Evolutionary conservation across 2,888 invertebrate species (phyloP).

Genomic region (Macrosoma leucophasiata): DNA sequence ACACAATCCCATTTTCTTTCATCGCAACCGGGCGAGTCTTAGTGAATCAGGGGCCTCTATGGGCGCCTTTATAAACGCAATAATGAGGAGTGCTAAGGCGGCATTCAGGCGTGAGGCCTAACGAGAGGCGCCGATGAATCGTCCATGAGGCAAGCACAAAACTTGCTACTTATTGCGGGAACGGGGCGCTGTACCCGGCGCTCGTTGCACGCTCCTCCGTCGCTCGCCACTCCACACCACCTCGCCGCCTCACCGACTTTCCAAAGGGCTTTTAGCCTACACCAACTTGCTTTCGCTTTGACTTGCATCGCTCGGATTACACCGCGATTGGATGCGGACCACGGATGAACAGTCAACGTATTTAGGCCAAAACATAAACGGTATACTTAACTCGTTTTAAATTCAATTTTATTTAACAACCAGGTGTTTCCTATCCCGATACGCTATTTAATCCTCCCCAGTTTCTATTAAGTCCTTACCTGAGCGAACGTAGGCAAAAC

Average conservation of each 20-base stretch:
- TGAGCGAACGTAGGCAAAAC: constrained; percentile 21
- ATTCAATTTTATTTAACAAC: constrained; percentile 16
- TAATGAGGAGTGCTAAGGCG: constrained; percentile 72
- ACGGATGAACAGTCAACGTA: constrained; percentile 59
- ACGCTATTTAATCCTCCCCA: constrained; percentile 7
- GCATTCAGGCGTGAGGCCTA: constrained; percentile 64
- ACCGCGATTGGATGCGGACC: constrained; percentile 49
- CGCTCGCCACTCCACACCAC: constrained; percentile 21
- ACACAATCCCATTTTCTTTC: constrained; percentile 74
- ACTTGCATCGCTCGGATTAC: constrained; percentile 56
- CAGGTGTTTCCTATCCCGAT: constrained; percentile 9
- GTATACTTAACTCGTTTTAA: too few species aligned
- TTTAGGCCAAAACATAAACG: constrained; percentile 56
- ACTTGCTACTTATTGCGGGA: constrained; percentile 57
- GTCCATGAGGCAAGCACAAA: constrained; percentile 65
- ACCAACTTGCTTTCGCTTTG: constrained; percentile 60
- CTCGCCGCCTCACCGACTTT: constrained; percentile 37
- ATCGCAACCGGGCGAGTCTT: constrained; percentile 58
- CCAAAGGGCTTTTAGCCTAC: constrained; percentile 63
- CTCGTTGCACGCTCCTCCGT: constrained; percentile 23
- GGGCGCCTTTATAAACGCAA: constrained; percentile 73
- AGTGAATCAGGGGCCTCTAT: constrained; percentile 68
- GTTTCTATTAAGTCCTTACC: constrained; percentile 10
- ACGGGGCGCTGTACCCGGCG: constrained; percentile 21
- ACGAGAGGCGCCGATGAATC: constrained; percentile 71